Evolutionary conservation across 2,888 invertebrate species (phyloP).

Genomic region (Temnothorax rugatulus): DNA sequence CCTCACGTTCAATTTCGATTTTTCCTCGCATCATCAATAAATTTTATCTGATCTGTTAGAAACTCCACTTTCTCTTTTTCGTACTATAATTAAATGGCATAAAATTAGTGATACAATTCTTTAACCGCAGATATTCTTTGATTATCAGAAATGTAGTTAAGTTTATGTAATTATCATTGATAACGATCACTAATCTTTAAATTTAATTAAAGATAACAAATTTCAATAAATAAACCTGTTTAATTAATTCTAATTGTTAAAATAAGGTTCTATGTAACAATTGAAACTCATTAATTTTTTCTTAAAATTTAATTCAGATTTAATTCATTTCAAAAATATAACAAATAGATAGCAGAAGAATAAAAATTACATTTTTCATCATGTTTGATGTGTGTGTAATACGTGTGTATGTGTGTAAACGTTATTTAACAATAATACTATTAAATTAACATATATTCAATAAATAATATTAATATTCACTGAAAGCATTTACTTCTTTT

Average conservation of each 20-base stretch:
- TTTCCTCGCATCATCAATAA: background rate
- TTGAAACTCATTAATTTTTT: background rate
- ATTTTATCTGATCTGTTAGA: constrained; percentile 14
- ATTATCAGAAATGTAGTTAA: background rate
- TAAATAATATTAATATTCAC: background rate
- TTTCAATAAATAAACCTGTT: background rate
- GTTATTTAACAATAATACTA: constrained; percentile 8
- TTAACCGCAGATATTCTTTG: background rate
- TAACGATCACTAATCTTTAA: background rate
- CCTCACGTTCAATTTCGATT: constrained; percentile 2
- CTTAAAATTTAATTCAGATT: background rate
- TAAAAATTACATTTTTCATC: background rate
- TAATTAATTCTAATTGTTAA: constrained; percentile 2
- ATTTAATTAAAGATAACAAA: background rate
- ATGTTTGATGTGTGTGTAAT: too few relatives aligned
- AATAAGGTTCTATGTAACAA: background rate
- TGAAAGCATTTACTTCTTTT: background rate
- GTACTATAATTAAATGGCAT: background rate
- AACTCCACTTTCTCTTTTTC: background rate
- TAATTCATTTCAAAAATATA: background rate
- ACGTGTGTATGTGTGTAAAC: too few relatives aligned
- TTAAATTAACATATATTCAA: background rate
- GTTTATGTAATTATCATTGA: background rate
- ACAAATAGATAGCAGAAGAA: background rate
- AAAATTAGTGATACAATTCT: background rate